Conservation (phyloP, 2,888 invertebrate genomes). For the Alloplasta piceator region DNA sequence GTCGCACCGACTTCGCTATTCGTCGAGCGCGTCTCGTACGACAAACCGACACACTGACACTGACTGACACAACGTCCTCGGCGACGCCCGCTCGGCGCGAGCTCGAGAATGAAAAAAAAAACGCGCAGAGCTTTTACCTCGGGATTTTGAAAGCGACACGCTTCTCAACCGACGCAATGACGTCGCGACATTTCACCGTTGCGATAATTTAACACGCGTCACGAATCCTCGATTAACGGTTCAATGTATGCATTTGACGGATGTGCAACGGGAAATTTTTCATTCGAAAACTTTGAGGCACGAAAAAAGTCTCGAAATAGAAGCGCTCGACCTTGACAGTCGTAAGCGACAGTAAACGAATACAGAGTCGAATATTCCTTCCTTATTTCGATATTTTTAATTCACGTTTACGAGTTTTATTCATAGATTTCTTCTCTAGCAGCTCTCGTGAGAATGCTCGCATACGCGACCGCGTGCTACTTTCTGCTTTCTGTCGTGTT, state of each 20-base stretch:
- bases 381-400: too few species aligned
- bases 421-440: not conserved
- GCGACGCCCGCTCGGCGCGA: constrained; percentile 4
- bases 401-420: not conserved
- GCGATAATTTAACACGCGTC: not conserved
- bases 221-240: constrained; percentile 26
- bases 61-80: constrained; percentile 1
- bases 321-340: not conserved
- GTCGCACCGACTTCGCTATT: not conserved
- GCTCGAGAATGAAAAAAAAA: not conserved
- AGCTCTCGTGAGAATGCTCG: too few species aligned
- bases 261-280: constrained; percentile 14
- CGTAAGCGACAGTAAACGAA: too few species aligned
- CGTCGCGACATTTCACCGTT: constrained; percentile 8
- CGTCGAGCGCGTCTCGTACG: constrained; percentile 19
- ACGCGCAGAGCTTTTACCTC: not conserved
- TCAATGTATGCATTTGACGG: constrained; percentile 12
- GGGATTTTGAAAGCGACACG: not conserved
- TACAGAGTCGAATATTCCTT: too few species aligned
- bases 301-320: too few species aligned
- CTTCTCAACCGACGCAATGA: not conserved
- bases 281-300: not conserved
- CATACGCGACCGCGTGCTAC: constrained; percentile 25
- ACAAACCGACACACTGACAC: not conserved
- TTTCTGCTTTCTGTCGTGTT: constrained; percentile 1